phyloP scores from a whole-genome alignment of 2,113 vertebrate genomes.

The Urocolius indicus region DNA sequence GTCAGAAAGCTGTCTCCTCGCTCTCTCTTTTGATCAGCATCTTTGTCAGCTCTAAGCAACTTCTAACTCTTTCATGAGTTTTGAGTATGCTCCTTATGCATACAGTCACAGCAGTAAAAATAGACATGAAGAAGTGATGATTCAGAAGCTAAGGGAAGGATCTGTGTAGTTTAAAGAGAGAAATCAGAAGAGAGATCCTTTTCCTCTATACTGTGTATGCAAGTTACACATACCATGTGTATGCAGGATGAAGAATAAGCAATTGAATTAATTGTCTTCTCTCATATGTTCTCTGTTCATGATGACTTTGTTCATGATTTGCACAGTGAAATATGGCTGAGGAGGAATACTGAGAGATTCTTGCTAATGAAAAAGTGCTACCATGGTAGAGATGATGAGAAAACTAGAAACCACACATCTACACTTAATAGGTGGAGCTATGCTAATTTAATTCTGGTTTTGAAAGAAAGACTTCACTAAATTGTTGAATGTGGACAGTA shows the following conservation, averaged over 20 bases:
- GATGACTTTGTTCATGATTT: background rate
- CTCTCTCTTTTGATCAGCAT: background rate
- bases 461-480: background rate
- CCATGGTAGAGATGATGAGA: background rate
- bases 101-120: background rate
- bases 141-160: background rate
- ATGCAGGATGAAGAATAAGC: background rate
- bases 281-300: conserved; percentile 13
- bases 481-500: background rate
- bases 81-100: background rate
- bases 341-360: background rate
- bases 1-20: background rate
- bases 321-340: background rate
- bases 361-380: background rate
- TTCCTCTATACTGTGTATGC: background rate
- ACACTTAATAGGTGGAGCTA: background rate
- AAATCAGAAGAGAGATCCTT: background rate
- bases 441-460: background rate
- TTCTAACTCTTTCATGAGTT: background rate
- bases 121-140: accelerated
- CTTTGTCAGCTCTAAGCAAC: background rate
- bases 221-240: background rate
- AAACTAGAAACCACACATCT: background rate
- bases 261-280: background rate
- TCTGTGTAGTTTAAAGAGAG: background rate